Base-by-base conservation (phyloP, 2,113 vertebrate species). In the Calidris pygmaea region DNA sequence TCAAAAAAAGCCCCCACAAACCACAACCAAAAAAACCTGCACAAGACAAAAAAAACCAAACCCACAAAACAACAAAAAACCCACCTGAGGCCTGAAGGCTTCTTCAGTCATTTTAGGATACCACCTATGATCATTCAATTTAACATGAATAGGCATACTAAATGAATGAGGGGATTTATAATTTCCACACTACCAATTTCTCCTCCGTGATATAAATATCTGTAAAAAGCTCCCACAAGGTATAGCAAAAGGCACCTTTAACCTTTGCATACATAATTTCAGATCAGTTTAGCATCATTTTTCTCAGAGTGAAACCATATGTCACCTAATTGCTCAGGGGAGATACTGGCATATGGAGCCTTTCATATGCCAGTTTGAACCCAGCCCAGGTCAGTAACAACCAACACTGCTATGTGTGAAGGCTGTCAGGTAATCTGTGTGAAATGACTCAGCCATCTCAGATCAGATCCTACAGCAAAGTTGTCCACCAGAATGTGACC, bases 211-310 rank as follows among this genome's bases (percentile, higher is more conserved):
- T 9, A 83, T 7, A 90, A 90, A 48, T 83, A 86, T 37, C 75
- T 76, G 23, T 63, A 55, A 88, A 95, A 93, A 47, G 16, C 45
- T 92, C 88, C 56, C 52, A 0, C 1, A 15, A 84, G 75, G 19
- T 68, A 75, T 0, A 0, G 63, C 65, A 81, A 74, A 84, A 86
- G 85, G 43, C 0, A 22, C 76, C 85, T 96, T 96, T 95, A 96
- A 92, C 92, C 82, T 92, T 87, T 94, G 65, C 87, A 89, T 68
- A 65, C 39, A 74, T 84, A 93, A 88, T 96, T 94, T 92, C 86
- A 95, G 43, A 92, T 48, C 65, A 93, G 65, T 32, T 85, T 71
- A 83, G 43, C 68, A 68, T 90, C 15, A 39, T 90, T 96, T 96
- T 92, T 59, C 83, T 88, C 80, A 39, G 68, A 90, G 67, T 78